These are phyloP conservation scores for Pollachius pollachius DNA, from an alignment of 2,113 vertebrate species.

Conservation along the genomic window DNA sequence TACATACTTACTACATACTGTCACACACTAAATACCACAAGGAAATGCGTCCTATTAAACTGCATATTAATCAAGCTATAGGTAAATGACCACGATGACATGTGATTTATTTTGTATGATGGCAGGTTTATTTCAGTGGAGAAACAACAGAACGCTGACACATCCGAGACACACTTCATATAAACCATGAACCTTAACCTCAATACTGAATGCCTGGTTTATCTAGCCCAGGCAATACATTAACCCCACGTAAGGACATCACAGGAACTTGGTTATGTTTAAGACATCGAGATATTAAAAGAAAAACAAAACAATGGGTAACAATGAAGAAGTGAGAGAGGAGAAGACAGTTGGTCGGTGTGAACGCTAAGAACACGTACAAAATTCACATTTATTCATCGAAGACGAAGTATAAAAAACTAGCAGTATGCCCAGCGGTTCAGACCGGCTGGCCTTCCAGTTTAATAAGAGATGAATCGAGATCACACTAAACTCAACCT, in stretches of 20 bases:
- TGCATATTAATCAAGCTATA: background rate
- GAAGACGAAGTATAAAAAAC: background rate
- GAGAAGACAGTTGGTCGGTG: background rate
- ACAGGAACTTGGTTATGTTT: conserved; percentile 16
- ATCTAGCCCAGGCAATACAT: conserved; percentile 18
- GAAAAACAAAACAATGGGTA: conserved; percentile 22
- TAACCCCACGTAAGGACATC: conserved; percentile 29
- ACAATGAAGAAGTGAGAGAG: conserved; percentile 25
- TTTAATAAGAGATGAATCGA: background rate
- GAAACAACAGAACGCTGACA: conserved; percentile 22
- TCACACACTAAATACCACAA: no score
- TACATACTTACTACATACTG: no score
- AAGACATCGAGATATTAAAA: conserved; percentile 30
- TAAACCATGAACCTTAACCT: background rate
- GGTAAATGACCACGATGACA: background rate
- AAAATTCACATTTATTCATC: conserved; percentile 47
- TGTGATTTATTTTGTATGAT: conserved; percentile 8
- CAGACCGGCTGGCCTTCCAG: background rate
- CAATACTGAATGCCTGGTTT: background rate
- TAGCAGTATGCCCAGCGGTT: background rate
- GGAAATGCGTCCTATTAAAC: no score
- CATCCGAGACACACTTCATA: background rate
- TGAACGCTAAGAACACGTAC: conserved; percentile 25
- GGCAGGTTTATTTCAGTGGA: conserved; percentile 49
- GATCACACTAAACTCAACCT: background rate